A percentile compares a stretch with the other conserved stretches of the same genome.
Conservation (phyloP, 2,113 vertebrate species). For the Sterrhoptilus dennistouni region DNA sequence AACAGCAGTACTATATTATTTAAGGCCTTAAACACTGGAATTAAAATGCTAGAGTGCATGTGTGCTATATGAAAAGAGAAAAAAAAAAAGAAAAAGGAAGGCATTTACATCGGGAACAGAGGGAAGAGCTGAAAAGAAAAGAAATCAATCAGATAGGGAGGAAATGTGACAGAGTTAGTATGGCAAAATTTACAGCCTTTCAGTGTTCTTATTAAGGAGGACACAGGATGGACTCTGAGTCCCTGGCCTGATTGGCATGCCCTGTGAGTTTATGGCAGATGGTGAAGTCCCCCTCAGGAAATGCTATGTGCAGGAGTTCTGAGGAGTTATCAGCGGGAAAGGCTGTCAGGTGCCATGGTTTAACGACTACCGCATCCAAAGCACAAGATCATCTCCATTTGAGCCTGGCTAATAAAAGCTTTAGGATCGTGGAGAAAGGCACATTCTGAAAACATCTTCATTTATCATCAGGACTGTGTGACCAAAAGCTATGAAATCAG, state of each 20-base stretch:
- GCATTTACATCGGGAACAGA: not conserved
- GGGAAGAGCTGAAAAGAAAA: not conserved
- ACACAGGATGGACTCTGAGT: not conserved
- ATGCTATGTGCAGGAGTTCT: not conserved
- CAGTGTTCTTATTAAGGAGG: not conserved
- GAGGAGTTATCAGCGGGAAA: not conserved
- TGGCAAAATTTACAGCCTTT: slow-evolving; percentile 18
- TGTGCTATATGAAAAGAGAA: not conserved
- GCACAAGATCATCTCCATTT: not conserved
- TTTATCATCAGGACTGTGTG: not conserved
- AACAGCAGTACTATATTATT: not conserved
- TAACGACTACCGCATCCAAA: not conserved
- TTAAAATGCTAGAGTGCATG: not conserved
- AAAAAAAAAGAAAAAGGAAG: too few relatives aligned
- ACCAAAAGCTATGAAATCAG: not conserved
- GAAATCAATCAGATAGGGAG: not conserved
- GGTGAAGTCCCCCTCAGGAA: not conserved
- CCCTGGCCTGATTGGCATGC: not conserved
- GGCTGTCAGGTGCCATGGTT: not conserved
- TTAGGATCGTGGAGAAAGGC: not conserved
- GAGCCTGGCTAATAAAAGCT: not conserved
- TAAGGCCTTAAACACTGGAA: not conserved
- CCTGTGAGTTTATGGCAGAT: not conserved
- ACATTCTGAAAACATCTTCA: not conserved
- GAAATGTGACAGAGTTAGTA: not conserved